Conservation (phyloP, 2,113 vertebrate species). For the Chlorocebus sabaeus region DNA sequence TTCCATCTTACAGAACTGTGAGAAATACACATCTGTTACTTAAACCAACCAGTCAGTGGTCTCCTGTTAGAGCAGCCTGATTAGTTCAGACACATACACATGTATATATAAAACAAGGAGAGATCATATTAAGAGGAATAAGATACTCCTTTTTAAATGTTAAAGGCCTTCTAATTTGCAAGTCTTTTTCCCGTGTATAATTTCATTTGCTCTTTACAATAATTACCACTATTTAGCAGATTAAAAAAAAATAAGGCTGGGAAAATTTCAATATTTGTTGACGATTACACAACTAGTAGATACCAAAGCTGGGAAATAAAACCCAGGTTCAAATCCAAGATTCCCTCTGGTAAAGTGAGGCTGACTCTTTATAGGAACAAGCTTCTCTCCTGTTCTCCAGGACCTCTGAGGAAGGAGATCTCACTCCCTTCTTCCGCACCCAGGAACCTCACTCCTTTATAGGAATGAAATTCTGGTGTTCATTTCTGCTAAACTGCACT, state of each 20-base stretch:
- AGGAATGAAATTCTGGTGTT: neutral
- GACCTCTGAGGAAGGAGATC: neutral
- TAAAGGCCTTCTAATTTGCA: neutral
- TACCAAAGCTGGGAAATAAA: neutral
- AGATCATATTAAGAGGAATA: neutral
- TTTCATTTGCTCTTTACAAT: neutral
- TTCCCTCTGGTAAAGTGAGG: neutral
- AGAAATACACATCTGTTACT: neutral
- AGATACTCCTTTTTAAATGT: neutral
- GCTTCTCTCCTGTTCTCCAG: neutral
- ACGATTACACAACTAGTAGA: neutral
- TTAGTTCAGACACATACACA: neutral
- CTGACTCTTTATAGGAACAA: neutral
- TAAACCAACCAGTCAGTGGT: neutral
- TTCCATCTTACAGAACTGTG: neutral
- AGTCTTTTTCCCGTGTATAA: neutral
- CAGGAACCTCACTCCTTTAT: neutral
- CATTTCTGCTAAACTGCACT: neutral
- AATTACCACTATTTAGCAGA: neutral
- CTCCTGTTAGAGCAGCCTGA: neutral
- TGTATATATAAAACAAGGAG: neutral
- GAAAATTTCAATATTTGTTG: neutral
- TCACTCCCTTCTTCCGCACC: neutral
- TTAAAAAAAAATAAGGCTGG: neutral
- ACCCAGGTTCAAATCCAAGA: neutral